Evolutionary conservation across 2,888 invertebrate genomes (phyloP), one percentile per base, ranked within the genome.

Genomic region (Sinotaia quadrata): DNA sequence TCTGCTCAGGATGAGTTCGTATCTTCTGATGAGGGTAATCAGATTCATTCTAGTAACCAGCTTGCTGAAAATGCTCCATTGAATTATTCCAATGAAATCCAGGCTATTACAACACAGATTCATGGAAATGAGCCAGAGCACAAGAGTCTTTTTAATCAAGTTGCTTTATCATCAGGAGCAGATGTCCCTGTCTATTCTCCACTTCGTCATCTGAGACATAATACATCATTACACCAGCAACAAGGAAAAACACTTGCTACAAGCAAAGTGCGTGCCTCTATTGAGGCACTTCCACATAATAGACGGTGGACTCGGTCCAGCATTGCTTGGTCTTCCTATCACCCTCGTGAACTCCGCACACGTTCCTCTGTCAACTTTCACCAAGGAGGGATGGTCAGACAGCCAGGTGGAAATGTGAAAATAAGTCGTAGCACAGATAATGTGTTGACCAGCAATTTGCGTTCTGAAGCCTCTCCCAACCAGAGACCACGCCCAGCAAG

Each of bases 251-350:
- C 61, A 3, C 34, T 27, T n/a, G 33, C 63, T 10, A 21, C 33
- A 4, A 65, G 65, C 44, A 65, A 56, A 44, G 56, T 65, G 24
- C 65, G 65, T 12, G 41, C 65, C 21, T 65, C 65, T 15, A 41
- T 44, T 1, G 65, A 65, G 18, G 56, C 65, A 31, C 44, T 37
- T 8, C 33, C 41, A 10, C 56, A 52, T 3, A 65, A 31, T 56
- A 52, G 65, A 21, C 80, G 79, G 59, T 85, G 84, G 84, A 77
- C 77, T 5, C 75, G 76, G 24, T 85, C 84, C 7, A 85, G 83
- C 41, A 78, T 75, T 5, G 82, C 83, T 0, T 85, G 85, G 85
- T 71, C 74, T 24, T 80, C 83, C 0, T 81, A 79, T 67, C 79
- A 82, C 54, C 75, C 77, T 2, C 75, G 83, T n/a, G 85, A 84